A percentile compares a stretch with the other conserved stretches of the same genome.
Conservation (phyloP, 64 coral and sea anemone species). For the Pocillopora verrucosa region DNA sequence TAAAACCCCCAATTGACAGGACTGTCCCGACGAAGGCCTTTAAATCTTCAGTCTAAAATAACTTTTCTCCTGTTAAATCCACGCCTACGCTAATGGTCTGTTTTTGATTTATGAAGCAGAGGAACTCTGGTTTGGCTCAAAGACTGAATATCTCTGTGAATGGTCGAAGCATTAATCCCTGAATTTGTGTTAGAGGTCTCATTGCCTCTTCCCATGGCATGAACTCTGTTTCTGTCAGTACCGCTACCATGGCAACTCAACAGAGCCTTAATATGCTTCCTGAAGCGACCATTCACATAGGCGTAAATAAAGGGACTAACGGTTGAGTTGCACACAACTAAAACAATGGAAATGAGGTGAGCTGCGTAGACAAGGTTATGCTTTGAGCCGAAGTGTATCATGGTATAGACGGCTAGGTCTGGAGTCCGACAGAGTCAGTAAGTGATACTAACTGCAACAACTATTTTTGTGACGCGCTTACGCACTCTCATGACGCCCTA, state of each 20-base stretch:
- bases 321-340: slow-evolving; percentile 33
- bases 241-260: neutral
- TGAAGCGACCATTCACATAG: slow-evolving; percentile 4
- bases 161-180: no score
- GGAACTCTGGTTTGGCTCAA: no score
- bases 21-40: no score
- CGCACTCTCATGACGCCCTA: slow-evolving; percentile 32
- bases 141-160: no score
- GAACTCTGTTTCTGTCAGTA: no score
- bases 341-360: slow-evolving; percentile 30
- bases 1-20: no score
- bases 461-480: slow-evolving; percentile 49
- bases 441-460: slow-evolving; percentile 33
- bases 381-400: slow-evolving; percentile 26
- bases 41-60: no score
- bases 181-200: no score
- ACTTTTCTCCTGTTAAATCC: no score
- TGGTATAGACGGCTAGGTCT: slow-evolving; percentile 13
- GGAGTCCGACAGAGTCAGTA: slow-evolving; percentile 42
- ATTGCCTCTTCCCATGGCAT: no score
- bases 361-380: slow-evolving; percentile 17
- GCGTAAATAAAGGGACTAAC: slow-evolving; percentile 31
- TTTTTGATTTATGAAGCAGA: no score
- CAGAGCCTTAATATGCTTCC: slow-evolving; percentile 8
- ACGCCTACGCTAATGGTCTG: no score